Base-by-base conservation (phyloP, 2,888 invertebrate genomes). In the Patella ulyssiponensis region DNA sequence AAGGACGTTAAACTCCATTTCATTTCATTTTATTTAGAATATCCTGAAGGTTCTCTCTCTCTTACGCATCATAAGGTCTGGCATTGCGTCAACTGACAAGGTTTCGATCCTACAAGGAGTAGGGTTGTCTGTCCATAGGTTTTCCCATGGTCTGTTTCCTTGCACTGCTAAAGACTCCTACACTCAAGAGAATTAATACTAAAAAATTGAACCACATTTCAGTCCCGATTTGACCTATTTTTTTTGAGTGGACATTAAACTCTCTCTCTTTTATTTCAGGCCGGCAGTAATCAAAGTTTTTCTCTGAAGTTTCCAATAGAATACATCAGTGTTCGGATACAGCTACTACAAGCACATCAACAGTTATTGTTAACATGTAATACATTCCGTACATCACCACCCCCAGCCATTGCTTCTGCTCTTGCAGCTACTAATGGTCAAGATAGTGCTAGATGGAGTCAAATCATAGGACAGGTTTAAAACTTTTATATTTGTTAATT, bases 361-460 rank as follows among this genome's bases (percentile, higher is more conserved):
- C 95, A 95, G 87, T 92, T 95, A 73, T 91, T 95, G 33, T 93
- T 94, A 82, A 95, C 95, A 0, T 96, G 96, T 85, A 93, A 92
- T 82, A 95, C 95, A 79, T 93, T 96, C 64, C 96, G 96, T 88
- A 96, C 97, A 79, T 96, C 97, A 79, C 98, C 98, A 52, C 97
- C 98, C 64, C 97, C 98, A 0, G 97, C 97, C 0, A 96, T 97
- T 77, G 97, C 98, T 0, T 94, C 95, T 2, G 94, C 95, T 2
- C 94, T 96, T 75, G 96, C 96, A 0, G 78, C 89, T 27, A 94
- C 88, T 33, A 92, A 95, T 0, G 93, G 95, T 74, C 96, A 96
- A 88, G 95, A 96, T 86, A 93, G 95, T 76, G 95, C 95, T 85
- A 94, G 95, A 83, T 96, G 95, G 90, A 96, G 96, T 0, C 94